These are phyloP conservation scores for Beris chalybata DNA, from an alignment of 2,888 invertebrate species.

Conservation along the genomic window DNA sequence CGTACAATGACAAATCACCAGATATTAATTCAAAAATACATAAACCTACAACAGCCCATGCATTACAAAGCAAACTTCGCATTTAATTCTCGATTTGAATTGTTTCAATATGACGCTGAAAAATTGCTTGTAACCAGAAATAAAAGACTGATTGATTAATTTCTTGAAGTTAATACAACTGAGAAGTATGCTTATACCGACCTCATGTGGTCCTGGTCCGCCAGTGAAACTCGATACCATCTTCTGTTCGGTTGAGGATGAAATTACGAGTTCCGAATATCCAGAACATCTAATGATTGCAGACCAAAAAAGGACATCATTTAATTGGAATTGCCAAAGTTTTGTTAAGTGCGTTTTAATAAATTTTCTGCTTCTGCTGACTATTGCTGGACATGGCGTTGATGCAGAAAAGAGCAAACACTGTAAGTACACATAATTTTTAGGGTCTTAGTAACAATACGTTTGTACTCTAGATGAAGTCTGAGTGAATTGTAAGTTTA, in stretches of 20 bases:
- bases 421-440: constrained; percentile 48
- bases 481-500: no score
- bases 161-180: neutral
- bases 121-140: no score
- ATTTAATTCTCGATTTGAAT: no score
- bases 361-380: constrained; percentile 2
- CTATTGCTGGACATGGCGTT: constrained; percentile 45
- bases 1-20: no score
- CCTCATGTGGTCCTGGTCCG: constrained; percentile 55
- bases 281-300: no score
- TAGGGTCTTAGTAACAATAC: no score
- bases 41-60: no score
- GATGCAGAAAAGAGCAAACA: constrained; percentile 56
- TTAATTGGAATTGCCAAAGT: constrained; percentile 15
- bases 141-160: neutral
- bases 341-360: constrained; percentile 8
- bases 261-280: no score
- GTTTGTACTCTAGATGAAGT: no score
- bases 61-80: no score
- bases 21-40: no score
- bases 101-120: no score
- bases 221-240: constrained; percentile 38
- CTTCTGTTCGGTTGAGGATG: constrained; percentile 11
- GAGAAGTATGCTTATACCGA: constrained; percentile 50
- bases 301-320: constrained; percentile 7